phyloP scores from a whole-genome alignment of 64 coral and sea anemone genomes.

The Montipora cactus region DNA sequence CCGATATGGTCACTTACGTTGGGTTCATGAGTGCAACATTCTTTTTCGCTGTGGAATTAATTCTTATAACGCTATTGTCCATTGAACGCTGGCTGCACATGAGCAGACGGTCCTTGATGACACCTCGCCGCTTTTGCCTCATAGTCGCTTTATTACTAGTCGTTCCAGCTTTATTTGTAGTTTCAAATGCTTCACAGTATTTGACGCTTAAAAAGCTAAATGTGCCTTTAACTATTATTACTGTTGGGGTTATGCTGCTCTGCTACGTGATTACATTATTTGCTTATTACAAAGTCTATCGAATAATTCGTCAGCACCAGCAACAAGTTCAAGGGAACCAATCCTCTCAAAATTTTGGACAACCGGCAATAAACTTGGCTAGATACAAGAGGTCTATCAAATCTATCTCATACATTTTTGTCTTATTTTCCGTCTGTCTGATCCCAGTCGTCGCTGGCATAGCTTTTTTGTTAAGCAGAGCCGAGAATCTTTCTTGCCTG shows the following conservation, averaged over 20 bases:
- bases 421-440: not conserved
- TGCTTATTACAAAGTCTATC: slow-evolving; percentile 8
- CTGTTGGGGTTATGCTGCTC: not conserved
- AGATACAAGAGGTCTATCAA: not conserved
- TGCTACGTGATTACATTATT: not conserved
- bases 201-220: not conserved
- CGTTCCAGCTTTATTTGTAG: not conserved
- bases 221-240: not conserved
- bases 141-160: not conserved
- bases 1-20: not conserved
- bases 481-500: not conserved
- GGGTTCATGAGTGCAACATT: not conserved
- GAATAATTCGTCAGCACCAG: slow-evolving; percentile 16
- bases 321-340: not conserved
- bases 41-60: not conserved
- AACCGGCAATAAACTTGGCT: not conserved
- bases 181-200: no score
- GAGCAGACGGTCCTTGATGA: not conserved
- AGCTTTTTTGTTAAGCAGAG: not conserved
- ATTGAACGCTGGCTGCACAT: slow-evolving; percentile 25
- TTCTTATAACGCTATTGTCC: not conserved
- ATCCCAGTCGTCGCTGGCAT: not conserved
- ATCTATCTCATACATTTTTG: not conserved
- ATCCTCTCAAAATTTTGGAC: not conserved
- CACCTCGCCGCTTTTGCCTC: not conserved